Evolutionary conservation across 2,888 invertebrate genomes (phyloP), one percentile per base, ranked within the genome.

Genomic region (Cryptus armator): DNA sequence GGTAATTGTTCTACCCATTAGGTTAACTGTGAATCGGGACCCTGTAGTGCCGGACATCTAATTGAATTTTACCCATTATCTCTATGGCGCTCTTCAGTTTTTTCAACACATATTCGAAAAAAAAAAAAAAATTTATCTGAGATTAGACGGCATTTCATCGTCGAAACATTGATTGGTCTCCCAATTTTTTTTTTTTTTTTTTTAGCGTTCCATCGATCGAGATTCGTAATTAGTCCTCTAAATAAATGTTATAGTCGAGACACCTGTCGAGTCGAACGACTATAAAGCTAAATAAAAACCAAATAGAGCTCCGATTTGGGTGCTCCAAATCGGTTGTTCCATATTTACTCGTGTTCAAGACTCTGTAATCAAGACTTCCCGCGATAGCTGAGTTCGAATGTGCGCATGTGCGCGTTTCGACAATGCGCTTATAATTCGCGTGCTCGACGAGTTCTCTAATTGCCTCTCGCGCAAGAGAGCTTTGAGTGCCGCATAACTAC

Each of bases 251-350:
- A 10, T 10, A 12, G 24, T 24, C 37, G 29, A 44, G 14, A 14
- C 53, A 46, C 5, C 29, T 32, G 29, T 67, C 16, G 29, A 29
- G 24, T 43, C 37, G 12, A 14, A 9, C 5, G 32, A 14, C 32
- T 6, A 32, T 24, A 29, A 32, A 32, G 59, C 59, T 12, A 59
- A 24, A 51, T 12, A n/a, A 9, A 53, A 53, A 37, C 70, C 70
- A 64, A 75, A 82, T 56, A 51, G 66, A 71, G 70, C 29, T 71
- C 48, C 48, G 70, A 79, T 32, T 56, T 59, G 68, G 64, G 70
- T 82, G 88, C 81, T 90, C 89, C 88, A 90, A 87, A 89, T 90
- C 81, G 71, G 88, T 80, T 88, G 90, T 70, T 91, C 91, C 87
- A 89, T 91, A 91, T 91, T 89, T 90, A 85, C 87, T 88, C 89